phyloP scores from a whole-genome alignment of 2,888 invertebrate species.

The Tiliacea aurago region DNA sequence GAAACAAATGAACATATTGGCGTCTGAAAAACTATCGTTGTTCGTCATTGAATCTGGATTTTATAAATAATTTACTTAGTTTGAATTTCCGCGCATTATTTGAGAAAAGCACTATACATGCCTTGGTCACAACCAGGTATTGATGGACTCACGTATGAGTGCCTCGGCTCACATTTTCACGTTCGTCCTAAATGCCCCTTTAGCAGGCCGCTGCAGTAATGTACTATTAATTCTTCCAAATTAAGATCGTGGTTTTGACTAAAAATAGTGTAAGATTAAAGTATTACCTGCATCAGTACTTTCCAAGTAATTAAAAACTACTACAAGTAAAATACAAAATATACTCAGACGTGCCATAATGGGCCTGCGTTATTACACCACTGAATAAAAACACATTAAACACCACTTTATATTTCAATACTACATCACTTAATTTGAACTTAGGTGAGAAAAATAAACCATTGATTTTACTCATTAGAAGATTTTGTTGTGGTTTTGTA shows the following conservation, averaged over 20 bases:
- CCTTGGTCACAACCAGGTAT: too few relatives aligned
- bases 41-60: too few relatives aligned
- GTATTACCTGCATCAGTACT: slow-evolving; percentile 48
- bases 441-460: slow-evolving; percentile 49
- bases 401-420: slow-evolving; percentile 50
- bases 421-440: slow-evolving; percentile 39
- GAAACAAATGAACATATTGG: too few relatives aligned
- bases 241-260: neutral
- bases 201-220: too few relatives aligned
- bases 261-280: neutral
- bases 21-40: too few relatives aligned
- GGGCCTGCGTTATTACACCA: slow-evolving; percentile 25
- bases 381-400: slow-evolving; percentile 39
- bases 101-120: too few relatives aligned
- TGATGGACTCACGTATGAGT: too few relatives aligned
- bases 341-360: slow-evolving; percentile 48
- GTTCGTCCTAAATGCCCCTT: too few relatives aligned
- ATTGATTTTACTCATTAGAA: slow-evolving; percentile 33
- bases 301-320: slow-evolving; percentile 35
- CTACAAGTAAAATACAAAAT: slow-evolving; percentile 32
- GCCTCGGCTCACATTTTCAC: too few relatives aligned
- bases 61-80: too few relatives aligned
- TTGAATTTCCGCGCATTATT: too few relatives aligned
- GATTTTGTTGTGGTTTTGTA: neutral
- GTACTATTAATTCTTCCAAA: too few relatives aligned